Evolutionary conservation across 2,797 vertebrate species (phyloP), one percentile per base, ranked within the genome.

Genomic region (Galago senegalensis): DNA sequence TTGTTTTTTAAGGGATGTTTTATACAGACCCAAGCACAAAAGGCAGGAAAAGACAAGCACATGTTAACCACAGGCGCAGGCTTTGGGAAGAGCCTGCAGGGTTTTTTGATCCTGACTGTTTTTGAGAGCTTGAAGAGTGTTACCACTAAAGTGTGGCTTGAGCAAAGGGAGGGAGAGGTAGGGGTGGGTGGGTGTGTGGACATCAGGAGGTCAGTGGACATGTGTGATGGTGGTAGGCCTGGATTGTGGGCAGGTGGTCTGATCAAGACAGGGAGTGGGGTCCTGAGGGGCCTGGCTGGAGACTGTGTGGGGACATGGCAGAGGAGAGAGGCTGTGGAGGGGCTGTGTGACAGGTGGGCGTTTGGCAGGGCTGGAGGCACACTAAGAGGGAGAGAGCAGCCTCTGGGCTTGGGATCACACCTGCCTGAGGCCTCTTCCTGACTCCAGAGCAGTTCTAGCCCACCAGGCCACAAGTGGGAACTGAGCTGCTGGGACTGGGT

Each of bases 401-500:
- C 43, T 1, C 1, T 12, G 20, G 67, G 5, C 17, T 31, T 12
- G 34, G 67, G 43, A 25, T 2, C 0, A 34, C 7, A 20, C 67
- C 6, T n/a, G n/a, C 7, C 2, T 53, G 83, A 31, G 20, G 79
- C 58, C 43, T 56, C n/a, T 0, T 0, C 18, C 3, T 2, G 63
- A 65, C 21, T 25, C 29, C 31, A 29, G n/a, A 56, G 40, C n/a
- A 20, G 34, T 58, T 87, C 23, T 4, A 21, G 46, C 7, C 40
- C 27, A 3, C 27, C 2, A 0, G 84, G 61, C 60, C 7, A 8
- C 29, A 21, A 23, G 11, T 1, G 0, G 3, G 89, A 34, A n/a
- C 60, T 21, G 49, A 70, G 87, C 60, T 1, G 0, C 58, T 49
- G 58, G 67, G 37, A 1, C 11, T 27, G 56, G 67, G 31, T 40